Conservation (phyloP, 2,797 vertebrate genomes). For the Channallabes apus region DNA sequence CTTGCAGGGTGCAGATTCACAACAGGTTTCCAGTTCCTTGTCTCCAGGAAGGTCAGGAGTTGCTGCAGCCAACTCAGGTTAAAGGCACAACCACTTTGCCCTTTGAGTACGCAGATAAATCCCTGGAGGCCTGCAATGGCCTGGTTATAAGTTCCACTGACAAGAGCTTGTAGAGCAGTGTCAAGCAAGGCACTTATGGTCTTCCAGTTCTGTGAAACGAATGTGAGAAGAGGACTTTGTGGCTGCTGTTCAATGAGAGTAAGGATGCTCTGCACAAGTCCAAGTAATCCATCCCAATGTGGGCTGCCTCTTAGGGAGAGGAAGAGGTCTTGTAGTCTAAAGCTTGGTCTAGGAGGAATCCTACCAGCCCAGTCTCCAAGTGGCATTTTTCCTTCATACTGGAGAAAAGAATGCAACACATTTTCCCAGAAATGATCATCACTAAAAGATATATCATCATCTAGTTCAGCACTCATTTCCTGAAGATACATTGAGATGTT, state of each 20-base stretch:
- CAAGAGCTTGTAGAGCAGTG: conserved; percentile 76
- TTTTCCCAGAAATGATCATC: conserved; percentile 77
- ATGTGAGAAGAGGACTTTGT: conserved; percentile 69
- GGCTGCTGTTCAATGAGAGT: conserved; percentile 76
- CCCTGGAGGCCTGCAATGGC: conserved; percentile 78
- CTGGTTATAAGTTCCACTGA: conserved; percentile 79
- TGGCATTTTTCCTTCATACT: conserved; percentile 67
- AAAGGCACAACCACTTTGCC: conserved; percentile 78
- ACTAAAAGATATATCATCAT: conserved; percentile 63
- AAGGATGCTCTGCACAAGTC: conserved; percentile 77
- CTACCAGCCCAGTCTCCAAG: conserved; percentile 67
- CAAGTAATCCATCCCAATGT: conserved; percentile 82
- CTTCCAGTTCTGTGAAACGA: conserved; percentile 82
- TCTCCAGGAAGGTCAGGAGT: conserved; percentile 77
- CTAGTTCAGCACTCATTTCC: conserved; percentile 76
- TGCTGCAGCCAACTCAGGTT: conserved; percentile 81
- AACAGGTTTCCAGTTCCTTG: conserved; percentile 82
- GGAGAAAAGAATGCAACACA: conserved; percentile 74
- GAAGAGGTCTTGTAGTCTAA: conserved; percentile 82
- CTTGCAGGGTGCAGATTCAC: conserved; percentile 78
- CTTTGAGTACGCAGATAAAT: conserved; percentile 79
- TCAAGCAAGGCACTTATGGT: conserved; percentile 81
- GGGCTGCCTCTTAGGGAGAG: conserved; percentile 82
- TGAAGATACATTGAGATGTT: conserved; percentile 86
- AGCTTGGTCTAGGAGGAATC: conserved; percentile 75